phyloP scores from a whole-genome alignment of 2,888 invertebrate genomes.

The Tetragnatha montana region DNA sequence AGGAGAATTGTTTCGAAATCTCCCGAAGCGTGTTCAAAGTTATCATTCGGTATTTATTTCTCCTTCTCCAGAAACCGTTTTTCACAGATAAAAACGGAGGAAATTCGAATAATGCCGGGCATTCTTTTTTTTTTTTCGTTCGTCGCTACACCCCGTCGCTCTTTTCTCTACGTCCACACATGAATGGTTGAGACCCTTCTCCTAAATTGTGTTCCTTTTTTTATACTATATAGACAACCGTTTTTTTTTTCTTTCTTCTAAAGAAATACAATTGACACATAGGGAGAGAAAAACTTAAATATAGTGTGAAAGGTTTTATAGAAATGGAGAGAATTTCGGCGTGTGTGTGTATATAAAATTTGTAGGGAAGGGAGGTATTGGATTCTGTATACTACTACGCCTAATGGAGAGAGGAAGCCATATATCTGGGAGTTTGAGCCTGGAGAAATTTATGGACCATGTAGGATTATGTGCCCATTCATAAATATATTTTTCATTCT shows the following conservation, averaged over 20 bases:
- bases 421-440: neutral
- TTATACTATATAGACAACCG: neutral
- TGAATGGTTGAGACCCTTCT: conserved; percentile 26
- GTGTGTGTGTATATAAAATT: neutral
- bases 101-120: conserved; percentile 45
- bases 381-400: neutral
- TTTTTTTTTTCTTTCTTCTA: neutral
- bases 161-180: conserved; percentile 5
- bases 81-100: conserved; percentile 50
- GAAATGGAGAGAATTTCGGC: neutral
- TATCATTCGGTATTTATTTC: conserved; percentile 58
- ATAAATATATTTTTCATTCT: neutral
- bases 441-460: neutral
- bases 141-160: neutral
- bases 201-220: conserved; percentile 34
- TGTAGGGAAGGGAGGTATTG: neutral
- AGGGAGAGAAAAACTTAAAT: neutral
- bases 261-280: conserved; percentile 27
- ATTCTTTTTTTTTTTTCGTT: conserved; percentile 11
- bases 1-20: conserved; percentile 47
- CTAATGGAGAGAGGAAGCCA: neutral
- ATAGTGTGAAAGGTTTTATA: neutral
- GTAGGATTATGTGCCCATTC: neutral
- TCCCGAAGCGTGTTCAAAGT: conserved; percentile 56
- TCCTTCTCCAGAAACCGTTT: conserved; percentile 49